Evolutionary conservation across 30 jellyfish, hydroid and myxozoan species (phyloP).

Genomic region (Haliclystus octoradiatus): DNA sequence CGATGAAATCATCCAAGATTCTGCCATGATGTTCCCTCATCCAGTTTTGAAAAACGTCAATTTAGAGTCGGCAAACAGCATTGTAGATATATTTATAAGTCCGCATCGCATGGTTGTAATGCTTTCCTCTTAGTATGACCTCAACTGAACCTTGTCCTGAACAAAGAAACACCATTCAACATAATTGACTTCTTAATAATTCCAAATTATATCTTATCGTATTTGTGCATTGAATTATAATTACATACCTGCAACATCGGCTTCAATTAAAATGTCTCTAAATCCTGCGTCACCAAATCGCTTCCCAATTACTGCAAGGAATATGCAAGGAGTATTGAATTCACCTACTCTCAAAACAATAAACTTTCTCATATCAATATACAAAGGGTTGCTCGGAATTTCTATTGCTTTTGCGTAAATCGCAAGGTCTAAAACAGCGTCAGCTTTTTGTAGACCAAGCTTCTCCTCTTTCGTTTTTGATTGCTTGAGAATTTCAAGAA

Average conservation of each 20-base stretch:
- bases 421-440: constrained; percentile 41
- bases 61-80: constrained; percentile 25
- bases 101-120: constrained; percentile 24
- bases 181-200: too few species aligned
- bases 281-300: constrained; percentile 30
- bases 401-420: constrained; percentile 44
- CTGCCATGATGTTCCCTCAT: constrained; percentile 4
- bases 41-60: constrained; percentile 24
- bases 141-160: constrained; percentile 32
- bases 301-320: constrained; percentile 30
- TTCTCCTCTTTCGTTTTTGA: too few species aligned
- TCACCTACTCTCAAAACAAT: constrained; percentile 27
- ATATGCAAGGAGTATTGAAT: constrained; percentile 10
- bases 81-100: constrained; percentile 27
- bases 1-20: constrained; percentile 1
- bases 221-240: background rate
- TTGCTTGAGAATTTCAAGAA: too few species aligned
- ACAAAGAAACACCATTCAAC: too few species aligned
- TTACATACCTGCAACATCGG: constrained; percentile 2
- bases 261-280: constrained; percentile 12
- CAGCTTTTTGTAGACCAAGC: constrained; percentile 32
- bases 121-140: constrained; percentile 22
- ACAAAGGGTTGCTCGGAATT: constrained; percentile 4
- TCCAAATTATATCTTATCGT: too few species aligned
- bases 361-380: constrained; percentile 10